Evolutionary conservation across 2,113 vertebrate species (phyloP).

Genomic region (Entelurus aequoreus): DNA sequence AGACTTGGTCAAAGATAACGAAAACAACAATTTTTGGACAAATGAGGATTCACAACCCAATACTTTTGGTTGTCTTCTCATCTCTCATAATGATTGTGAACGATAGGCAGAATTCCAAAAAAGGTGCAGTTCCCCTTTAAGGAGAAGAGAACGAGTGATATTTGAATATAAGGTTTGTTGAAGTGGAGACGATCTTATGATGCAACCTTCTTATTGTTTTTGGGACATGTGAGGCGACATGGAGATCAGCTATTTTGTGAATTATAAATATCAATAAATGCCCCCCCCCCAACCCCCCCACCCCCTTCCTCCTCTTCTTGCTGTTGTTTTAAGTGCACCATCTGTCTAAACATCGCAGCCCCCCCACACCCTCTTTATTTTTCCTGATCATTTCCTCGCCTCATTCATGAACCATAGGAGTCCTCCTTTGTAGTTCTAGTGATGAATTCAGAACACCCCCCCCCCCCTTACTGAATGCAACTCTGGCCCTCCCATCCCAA

Average conservation of each 20-base stretch:
- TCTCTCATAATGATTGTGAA: no score
- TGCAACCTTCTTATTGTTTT: slow-evolving; percentile 30
- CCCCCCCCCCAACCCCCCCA: slow-evolving; percentile 51
- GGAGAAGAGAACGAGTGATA: no score
- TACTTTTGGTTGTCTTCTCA: no score
- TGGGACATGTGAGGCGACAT: slow-evolving; percentile 40
- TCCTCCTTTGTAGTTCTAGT: slow-evolving; percentile 94
- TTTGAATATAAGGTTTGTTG: not conserved
- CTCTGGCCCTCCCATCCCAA: slow-evolving; percentile 81
- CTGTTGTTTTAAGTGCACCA: slow-evolving; percentile 98
- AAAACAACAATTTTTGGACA: no score
- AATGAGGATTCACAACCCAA: no score
- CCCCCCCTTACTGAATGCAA: slow-evolving; percentile 90
- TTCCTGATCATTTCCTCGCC: slow-evolving; percentile 99
- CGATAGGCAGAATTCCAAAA: no score
- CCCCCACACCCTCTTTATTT: slow-evolving; percentile 71
- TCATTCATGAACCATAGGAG: slow-evolving; percentile 99
- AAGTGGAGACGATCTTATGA: not conserved
- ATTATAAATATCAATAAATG: slow-evolving; percentile 99
- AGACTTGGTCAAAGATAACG: no score
- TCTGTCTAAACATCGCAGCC: slow-evolving; percentile 99
- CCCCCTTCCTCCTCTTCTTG: slow-evolving; percentile 71
- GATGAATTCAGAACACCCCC: slow-evolving; percentile 83
- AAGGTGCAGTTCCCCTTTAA: no score
- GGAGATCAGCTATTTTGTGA: slow-evolving; percentile 89